Base-by-base conservation (phyloP, 2,113 vertebrate genomes). In the Scopus umbretta region DNA sequence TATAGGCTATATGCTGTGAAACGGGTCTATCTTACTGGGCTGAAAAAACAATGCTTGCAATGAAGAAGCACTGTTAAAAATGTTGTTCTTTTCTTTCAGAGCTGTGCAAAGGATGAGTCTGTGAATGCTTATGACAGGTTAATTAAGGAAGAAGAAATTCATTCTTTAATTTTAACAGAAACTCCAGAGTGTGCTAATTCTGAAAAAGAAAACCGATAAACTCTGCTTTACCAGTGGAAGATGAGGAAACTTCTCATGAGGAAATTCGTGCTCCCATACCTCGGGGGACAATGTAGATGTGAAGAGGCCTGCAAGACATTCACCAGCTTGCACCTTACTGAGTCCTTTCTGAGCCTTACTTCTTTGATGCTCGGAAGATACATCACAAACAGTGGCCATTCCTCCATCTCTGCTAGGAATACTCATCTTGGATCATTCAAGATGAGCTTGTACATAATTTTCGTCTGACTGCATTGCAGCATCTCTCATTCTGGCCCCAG, bases 61-160 rank as follows among this genome's bases (percentile, higher is more conserved):
- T 2, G 10, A 70, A 30, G 40, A 50, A 86, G 20, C 4, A 2
- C 23, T 38, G 11, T 40, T 80, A 38, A 94, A 88, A 49, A 56
- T 25, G 7, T 59, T 85, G 30, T 74, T 91, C 1, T 55, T 97
- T 34, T 92, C 79, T 96, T 96, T 73, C 92, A 97, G 97, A 81
- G n/a, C 53, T 79, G 23, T 86, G 42, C 91, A 14, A 96, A 95
- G 80, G 94, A 97, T 32, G 96, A 96, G 22, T 81, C 67, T 30
- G 3, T 84, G 85, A 86, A 75, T n/a, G 25, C 40, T 68, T 93
- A 73, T 0, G 80, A 95, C 82, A 90, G 16, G 26, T 59, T 96
- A 32, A 72, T 47, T 66, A 93, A 92, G 34, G 97, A 97, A 92
- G 97, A 97, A 75, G 97, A 97, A 90, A 96, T 97, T 23, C 16